Base-by-base conservation (phyloP, 2,888 invertebrate genomes). In the Diplolepis rosae region DNA sequence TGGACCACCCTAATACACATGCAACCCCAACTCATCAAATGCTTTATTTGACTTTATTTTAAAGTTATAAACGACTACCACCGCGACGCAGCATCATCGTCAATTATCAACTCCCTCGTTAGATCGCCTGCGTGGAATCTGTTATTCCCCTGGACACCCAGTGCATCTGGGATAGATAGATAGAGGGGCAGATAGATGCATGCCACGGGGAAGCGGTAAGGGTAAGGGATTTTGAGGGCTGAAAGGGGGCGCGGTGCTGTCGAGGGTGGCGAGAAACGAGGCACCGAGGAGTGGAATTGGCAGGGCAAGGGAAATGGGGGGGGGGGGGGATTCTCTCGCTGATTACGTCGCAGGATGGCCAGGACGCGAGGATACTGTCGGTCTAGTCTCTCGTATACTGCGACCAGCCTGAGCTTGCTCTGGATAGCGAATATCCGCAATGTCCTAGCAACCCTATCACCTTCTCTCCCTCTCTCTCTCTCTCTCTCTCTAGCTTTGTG, bases 311-410 rank as follows among this genome's bases (percentile, higher is more conserved):
- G n/a, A n/a, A n/a, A n/a, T n/a, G n/a, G 84, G 81, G 74, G 73
- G 69, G 79, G 77, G 67, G 76, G 81, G 85, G 85, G 82, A 85
- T 87, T 85, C 88, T 88, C 87, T 87, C 86, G 86, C 87, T 88
- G 88, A 88, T 88, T 88, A 88, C 87, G 88, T 88, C 88, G 88
- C 88, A 83, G 84, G 83, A 84, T 86, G 85, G 87, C 84, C 86
- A 82, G 80, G 77, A 74, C 70, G 78, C 90, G 90, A 90, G 90
- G 76, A 74, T 76, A 70, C 72, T 72, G 77, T 73, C 65, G 72
- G 65, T 76, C 71, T 74, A 45, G 45, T 45, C 39, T 7, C 39
- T 39, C 77, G 74, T 75, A 71, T 74, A 71, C 72, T 68, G 76
- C 80, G 80, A 79, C 82, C 82, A 82, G 82, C 78, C 81, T 73